Evolutionary conservation across 2,888 invertebrate genomes (phyloP), one percentile per base, ranked within the genome.

Genomic region (Temnothorax rugatulus): DNA sequence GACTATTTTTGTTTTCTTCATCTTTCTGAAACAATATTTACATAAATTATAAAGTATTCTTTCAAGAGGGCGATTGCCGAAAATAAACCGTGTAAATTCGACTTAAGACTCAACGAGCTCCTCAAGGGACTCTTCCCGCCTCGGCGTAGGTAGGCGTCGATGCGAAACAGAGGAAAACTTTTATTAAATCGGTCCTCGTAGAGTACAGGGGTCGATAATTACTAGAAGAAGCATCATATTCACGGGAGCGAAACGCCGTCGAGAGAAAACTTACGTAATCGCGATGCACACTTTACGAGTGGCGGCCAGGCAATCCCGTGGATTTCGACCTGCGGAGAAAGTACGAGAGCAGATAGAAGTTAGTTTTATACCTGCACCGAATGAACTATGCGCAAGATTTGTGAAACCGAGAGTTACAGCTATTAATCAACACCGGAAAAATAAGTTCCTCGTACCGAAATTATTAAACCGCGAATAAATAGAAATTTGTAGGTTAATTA

Each of bases 251-350:
- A 82, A 73, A 66, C 66, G 71, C 84, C 34, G 66, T 25, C 47
- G 84, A 82, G 82, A 82, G 82, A 82, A 63, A 74, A 84, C 73
- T 84, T 84, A 69, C 74, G 84, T 84, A 84, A 84, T 84, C 83
- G 83, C 83, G 74, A 84, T 66, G 84, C 50, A 63, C 69, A 73
- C 44, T 82, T 71, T 54, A 66, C 84, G 71, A 73, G 79, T 44
- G 25, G 18, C 38, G 83, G 18, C 61, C 47, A 25, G 18, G 57
- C 82, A 63, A 71, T 82, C 44, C 25, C 69, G 54, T 44, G 64
- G 82, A 81, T 76, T 83, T 83, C 57, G 82, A 76, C 47, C 25
- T 34, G 38, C 47, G 66, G 57, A 66, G 82, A 83, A 83, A 81
- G 81, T 83, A 47, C 66, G 50, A 57, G 34, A 38, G 18, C 64